A percentile compares a stretch with the other conserved stretches of the same genome.
Evolutionary conservation across 2,797 vertebrate genomes (phyloP).

Genomic region (Lithobates sylvaticus): DNA sequence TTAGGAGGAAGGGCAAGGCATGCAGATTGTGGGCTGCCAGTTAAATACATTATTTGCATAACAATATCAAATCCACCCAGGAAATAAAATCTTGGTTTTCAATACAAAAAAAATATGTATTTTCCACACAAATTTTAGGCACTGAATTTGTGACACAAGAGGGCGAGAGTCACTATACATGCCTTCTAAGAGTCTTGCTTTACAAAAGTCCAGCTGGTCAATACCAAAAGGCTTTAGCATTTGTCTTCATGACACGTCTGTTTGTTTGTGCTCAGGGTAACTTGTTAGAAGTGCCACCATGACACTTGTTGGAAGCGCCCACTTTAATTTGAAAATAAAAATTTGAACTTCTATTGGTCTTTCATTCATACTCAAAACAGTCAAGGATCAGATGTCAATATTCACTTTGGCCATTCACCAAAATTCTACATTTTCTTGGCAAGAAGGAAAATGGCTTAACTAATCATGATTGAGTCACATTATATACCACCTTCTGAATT

Average conservation of each 20-base stretch:
- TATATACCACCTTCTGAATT: slow-evolving; percentile 36
- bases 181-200: slow-evolving; percentile 24
- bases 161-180: slow-evolving; percentile 47
- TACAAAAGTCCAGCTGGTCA: slow-evolving; percentile 32
- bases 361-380: slow-evolving; percentile 5
- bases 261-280: neutral
- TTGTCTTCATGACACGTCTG: slow-evolving; percentile 24
- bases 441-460: slow-evolving; percentile 43
- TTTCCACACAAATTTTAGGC: slow-evolving; percentile 46
- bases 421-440: slow-evolving; percentile 35
- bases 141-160: slow-evolving; percentile 54
- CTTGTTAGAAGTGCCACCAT: slow-evolving; percentile 10
- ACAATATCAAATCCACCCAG: slow-evolving; percentile 46
- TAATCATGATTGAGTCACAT: slow-evolving; percentile 50
- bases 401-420: neutral
- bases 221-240: slow-evolving; percentile 32
- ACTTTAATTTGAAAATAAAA: slow-evolving; percentile 31
- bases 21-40: slow-evolving; percentile 25
- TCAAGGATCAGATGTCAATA: slow-evolving; percentile 5
- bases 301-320: slow-evolving; percentile 13
- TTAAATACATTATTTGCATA: slow-evolving; percentile 34
- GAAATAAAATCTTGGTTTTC: slow-evolving; percentile 41
- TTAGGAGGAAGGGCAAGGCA: slow-evolving; percentile 6
- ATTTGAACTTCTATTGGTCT: slow-evolving; percentile 33
- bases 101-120: slow-evolving; percentile 57